Evolutionary conservation across 2,888 invertebrate genomes (phyloP).

Genomic region (Parnassius apollo): DNA sequence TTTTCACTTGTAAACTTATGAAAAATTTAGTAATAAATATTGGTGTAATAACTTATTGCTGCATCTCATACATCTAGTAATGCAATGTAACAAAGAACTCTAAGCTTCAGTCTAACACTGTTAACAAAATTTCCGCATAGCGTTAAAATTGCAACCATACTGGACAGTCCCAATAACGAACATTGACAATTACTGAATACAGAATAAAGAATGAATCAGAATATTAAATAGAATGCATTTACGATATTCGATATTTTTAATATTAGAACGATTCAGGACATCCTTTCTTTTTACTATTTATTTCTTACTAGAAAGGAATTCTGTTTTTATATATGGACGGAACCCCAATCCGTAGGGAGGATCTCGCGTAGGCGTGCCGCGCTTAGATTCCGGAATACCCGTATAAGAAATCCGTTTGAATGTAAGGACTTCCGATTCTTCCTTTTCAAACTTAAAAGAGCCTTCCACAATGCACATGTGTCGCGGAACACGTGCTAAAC

Average conservation of each 20-base stretch:
- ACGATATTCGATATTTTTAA: neutral
- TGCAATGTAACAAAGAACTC: too few species aligned
- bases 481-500: conserved; percentile 52
- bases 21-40: too few species aligned
- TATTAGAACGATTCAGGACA: neutral
- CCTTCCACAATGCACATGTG: conserved; percentile 53
- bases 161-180: too few species aligned
- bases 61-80: too few species aligned
- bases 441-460: conserved; percentile 48
- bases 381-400: conserved; percentile 47
- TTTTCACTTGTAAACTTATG: too few species aligned
- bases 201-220: too few species aligned
- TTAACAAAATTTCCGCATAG: too few species aligned
- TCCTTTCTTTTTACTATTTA: conserved; percentile 16
- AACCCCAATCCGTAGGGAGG: conserved; percentile 9
- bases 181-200: too few species aligned
- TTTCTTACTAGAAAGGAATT: conserved; percentile 3
- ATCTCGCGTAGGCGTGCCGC: conserved; percentile 42
- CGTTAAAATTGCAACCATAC: too few species aligned
- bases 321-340: neutral
- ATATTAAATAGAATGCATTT: too few species aligned
- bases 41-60: too few species aligned
- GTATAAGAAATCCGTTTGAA: conserved; percentile 15
- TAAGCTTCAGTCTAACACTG: too few species aligned
- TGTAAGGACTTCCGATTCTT: conserved; percentile 55